Base-by-base conservation (phyloP, 2,113 vertebrate species). In the Mirounga angustirostris region DNA sequence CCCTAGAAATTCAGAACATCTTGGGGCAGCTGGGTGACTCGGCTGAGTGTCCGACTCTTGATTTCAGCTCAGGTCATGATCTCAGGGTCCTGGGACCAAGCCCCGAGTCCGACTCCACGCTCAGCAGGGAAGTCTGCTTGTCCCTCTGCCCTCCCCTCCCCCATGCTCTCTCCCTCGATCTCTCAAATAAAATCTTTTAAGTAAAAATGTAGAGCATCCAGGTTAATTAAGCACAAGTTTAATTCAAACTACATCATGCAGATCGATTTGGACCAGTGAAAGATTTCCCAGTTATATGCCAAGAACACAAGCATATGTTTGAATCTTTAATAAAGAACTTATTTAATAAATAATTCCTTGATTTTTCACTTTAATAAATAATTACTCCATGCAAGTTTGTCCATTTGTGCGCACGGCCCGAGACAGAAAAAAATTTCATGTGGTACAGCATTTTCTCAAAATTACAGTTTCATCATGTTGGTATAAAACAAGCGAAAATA, bases 161-260 rank as follows among this genome's bases (percentile, higher is more conserved):
- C 33, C 67, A 36, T 10, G 33, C 67, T 36, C 33, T 69, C 30
- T 33, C 15, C 63, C 63, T 67, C 30, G 7, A 15, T 67, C 58
- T 59, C 21, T 59, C 21, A 59, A 63, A 63, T 69, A n/a, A 69
- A 69, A n/a, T 19, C 65, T 69, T 69, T 19, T 59, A 24, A 30
- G 10, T 46, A 67, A 67, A 67, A 69, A 69, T 19, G 5, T 14
- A 30, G 5, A 67, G 15, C 28, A 76, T 50, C n/a, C 28, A 54
- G 24, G 16, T 86, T 24, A 96, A 74, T 33, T 7, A 91, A 73
- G 26, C 19, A 21, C n/a, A 95, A 43, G 40, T 73, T 95, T 93
- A n/a, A 95, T 58, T 88, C 79, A 63, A 94, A 83, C 18, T 16
- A 84, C 30, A 26, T 59, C 61, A 52, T 54, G 46, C 65, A 54